Evolutionary conservation across 2,888 invertebrate species (phyloP).

Genomic region (Drosophila limbata): DNA sequence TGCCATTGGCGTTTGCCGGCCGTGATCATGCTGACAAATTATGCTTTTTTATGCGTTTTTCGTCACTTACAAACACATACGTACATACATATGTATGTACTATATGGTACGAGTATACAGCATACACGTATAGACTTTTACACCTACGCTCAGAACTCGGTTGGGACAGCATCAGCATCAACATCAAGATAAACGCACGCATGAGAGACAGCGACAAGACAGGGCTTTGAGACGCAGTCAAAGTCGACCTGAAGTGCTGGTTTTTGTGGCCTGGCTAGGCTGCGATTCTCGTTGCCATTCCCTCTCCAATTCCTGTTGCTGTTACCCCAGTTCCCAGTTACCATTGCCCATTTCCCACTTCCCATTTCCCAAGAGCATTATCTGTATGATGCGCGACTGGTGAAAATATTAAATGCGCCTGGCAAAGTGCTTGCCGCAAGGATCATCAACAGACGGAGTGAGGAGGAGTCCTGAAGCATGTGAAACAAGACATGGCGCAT

Average conservation of each 20-base stretch:
- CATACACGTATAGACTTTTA: conserved; percentile 11
- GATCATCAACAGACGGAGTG: conserved; percentile 34
- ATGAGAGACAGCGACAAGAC: conserved; percentile 50
- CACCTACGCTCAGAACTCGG: conserved; percentile 19
- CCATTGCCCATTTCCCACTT: conserved; percentile 53
- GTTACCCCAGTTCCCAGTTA: conserved; percentile 19
- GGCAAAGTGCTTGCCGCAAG: conserved; percentile 55
- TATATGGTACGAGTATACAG: no score
- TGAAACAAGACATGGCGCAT: conserved; percentile 53
- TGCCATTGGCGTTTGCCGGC: conserved; percentile 58
- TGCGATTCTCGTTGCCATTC: neutral
- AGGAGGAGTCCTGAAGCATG: conserved; percentile 33
- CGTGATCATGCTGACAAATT: conserved; percentile 75
- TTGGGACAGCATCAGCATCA: conserved; percentile 17
- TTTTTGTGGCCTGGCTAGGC: conserved; percentile 60
- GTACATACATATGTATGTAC: neutral
- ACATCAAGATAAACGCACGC: conserved; percentile 65
- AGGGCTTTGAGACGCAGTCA: conserved; percentile 32
- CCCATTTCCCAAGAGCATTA: conserved; percentile 74
- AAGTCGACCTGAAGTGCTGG: conserved; percentile 59
- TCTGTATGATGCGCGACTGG: conserved; percentile 49
- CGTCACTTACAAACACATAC: conserved; percentile 42
- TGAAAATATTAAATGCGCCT: conserved; percentile 72
- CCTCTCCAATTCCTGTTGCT: conserved; percentile 7
- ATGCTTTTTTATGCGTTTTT: conserved; percentile 77